Base-by-base conservation (phyloP, 2,113 vertebrate genomes). In the Atractosteus spatula region DNA sequence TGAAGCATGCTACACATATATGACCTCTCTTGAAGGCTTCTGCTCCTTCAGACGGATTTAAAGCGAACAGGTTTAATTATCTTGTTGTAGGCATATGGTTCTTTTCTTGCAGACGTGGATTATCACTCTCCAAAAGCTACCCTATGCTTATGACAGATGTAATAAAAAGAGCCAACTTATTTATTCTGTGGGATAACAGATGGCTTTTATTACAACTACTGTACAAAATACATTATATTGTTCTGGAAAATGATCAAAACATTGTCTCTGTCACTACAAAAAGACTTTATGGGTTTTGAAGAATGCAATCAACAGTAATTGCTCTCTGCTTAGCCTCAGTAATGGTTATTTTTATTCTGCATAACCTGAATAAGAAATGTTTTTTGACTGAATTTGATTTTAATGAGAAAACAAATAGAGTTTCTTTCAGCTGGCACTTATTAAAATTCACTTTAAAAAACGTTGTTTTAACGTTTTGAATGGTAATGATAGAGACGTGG, bases 141-240 rank as follows among this genome's bases (percentile, higher is more conserved):
- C 43, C 5, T 10, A 62, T 45, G 66, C 17, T 41, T 62, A 16
- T 45, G 55, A 68, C 65, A 73, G 64, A 68, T 68, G 55, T n/a
- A 14, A 61, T 17, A 51, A 67, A 42, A 61, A 73, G 57, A 41
- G 71, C 54, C 41, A n/a, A 4, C 14, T 41, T 59, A 43, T 67
- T 59, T n/a, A 68, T 17, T 45, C 41, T 10, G 59, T 16, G 44
- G 42, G 17, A 29, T 59, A 61, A 61, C 65, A 68, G 71, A 73
- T 73, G 71, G 64, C 55, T 55, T 29, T 73, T 73, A 44, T n/a
- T 55, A 17, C 43, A 42, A 71, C 65, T 66, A 13, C 41, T 66
- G 64, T 68, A 41, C 64, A 72, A 61, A 42, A 59, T 47, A 55
- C 45, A 55, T 56, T 56, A 41, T 29, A 66, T 55, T 13, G 55